Conservation (phyloP, 2,888 invertebrate species). For the Odontocolon sp. region DNA sequence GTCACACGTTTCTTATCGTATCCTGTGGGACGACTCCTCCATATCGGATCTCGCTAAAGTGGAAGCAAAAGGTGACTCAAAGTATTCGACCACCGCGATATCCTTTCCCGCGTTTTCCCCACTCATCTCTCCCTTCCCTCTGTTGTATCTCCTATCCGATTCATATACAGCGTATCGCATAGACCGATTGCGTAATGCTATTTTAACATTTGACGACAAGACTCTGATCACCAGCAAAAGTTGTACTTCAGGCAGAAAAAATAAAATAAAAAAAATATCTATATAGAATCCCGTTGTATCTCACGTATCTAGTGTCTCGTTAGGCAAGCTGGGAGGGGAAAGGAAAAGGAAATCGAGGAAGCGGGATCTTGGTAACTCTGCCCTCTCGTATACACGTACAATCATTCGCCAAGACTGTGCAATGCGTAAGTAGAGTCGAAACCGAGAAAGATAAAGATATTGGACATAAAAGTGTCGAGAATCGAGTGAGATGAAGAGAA, state of each 20-base stretch:
- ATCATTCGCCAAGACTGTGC: constrained; percentile 6
- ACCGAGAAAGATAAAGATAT: constrained; percentile 30
- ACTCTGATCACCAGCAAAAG: constrained; percentile 61
- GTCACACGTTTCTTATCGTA: constrained; percentile 44
- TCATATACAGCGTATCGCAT: constrained; percentile 62
- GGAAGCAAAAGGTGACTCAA: constrained; percentile 34
- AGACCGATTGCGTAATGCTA: constrained; percentile 71
- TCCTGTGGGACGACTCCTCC: constrained; percentile 27
- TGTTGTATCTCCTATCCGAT: constrained; percentile 22
- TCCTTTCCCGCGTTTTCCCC: constrained; percentile 51
- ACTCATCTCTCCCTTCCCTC: not conserved
- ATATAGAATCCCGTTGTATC: constrained; percentile 57
- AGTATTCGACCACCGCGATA: constrained; percentile 45
- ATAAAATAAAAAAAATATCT: constrained; percentile 22
- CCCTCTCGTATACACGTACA: not conserved
- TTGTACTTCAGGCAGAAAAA: constrained; percentile 40
- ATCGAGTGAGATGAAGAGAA: not conserved
- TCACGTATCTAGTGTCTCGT: constrained; percentile 56
- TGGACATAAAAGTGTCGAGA: too few species aligned
- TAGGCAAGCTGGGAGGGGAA: constrained; percentile 63
- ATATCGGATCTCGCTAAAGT: too few species aligned
- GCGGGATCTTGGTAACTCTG: constrained; percentile 18
- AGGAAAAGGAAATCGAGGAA: constrained; percentile 67
- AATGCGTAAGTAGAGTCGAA: constrained; percentile 39
- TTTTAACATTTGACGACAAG: constrained; percentile 64